Evolutionary conservation across 2,888 invertebrate genomes (phyloP).

Genomic region (Tenthredo scrophulariae): DNA sequence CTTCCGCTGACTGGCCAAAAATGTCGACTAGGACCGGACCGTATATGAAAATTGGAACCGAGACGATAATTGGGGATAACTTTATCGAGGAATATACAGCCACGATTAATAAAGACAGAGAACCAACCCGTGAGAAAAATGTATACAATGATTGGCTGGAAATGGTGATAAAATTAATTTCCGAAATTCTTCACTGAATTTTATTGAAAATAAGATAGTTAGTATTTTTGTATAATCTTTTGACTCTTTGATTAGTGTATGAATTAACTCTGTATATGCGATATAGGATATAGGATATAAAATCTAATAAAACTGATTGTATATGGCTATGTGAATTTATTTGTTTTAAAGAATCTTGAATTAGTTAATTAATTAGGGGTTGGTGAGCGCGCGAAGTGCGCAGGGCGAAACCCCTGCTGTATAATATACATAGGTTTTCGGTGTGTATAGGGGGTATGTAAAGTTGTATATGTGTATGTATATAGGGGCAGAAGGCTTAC

Average conservation of each 20-base stretch:
- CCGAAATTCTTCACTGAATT: neutral
- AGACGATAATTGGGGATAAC: neutral
- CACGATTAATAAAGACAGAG: neutral
- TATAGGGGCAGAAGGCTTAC: constrained; percentile 22
- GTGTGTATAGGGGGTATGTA: neutral
- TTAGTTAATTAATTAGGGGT: constrained; percentile 39
- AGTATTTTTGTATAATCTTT: neutral
- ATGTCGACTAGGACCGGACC: constrained; percentile 55
- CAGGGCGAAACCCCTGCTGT: neutral
- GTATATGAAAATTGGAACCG: constrained; percentile 28
- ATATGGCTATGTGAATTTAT: neutral
- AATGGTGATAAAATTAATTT: neutral
- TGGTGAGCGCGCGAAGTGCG: constrained; percentile 34
- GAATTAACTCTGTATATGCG: neutral
- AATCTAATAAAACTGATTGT: neutral
- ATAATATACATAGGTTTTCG: constrained; percentile 7
- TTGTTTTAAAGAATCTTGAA: neutral
- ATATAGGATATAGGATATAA: neutral
- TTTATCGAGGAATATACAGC: constrained; percentile 37
- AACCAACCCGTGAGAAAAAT: neutral
- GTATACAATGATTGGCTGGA: neutral
- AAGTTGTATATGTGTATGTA: neutral
- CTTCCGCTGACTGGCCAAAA: constrained; percentile 63
- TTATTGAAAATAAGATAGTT: neutral
- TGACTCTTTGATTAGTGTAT: neutral